Evolutionary conservation across 1,140 invertebrate species (phyloP).

Genomic region (Caenorhabditis tropicalis): DNA sequence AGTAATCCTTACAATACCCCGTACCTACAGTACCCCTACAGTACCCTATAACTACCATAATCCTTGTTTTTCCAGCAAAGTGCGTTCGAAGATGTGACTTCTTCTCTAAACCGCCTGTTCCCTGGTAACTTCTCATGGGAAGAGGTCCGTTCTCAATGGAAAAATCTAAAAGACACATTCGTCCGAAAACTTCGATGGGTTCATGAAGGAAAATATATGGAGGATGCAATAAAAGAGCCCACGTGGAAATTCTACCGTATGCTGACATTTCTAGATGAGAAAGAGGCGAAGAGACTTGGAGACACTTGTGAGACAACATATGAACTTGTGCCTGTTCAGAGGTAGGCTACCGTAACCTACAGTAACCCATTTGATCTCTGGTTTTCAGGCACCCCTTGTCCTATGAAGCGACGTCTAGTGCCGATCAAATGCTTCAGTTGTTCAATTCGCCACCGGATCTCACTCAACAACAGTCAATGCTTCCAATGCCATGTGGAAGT

Average conservation of each 20-base stretch:
- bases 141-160: conserved; percentile 52
- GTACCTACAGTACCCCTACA: not conserved
- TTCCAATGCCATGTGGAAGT: not conserved
- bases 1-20: not conserved
- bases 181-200: conserved; percentile 51
- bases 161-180: conserved; percentile 56
- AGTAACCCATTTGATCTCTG: no score
- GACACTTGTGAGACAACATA: not conserved
- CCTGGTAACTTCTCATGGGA: conserved; percentile 36
- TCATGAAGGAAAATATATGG: conserved; percentile 51
- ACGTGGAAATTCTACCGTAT: conserved; percentile 54
- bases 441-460: not conserved
- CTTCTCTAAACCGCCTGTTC: not conserved
- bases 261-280: conserved; percentile 48
- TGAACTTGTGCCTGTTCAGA: not conserved
- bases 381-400: not conserved
- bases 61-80: not conserved
- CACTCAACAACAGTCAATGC: not conserved
- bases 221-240: conserved; percentile 44
- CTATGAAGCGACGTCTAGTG: not conserved
- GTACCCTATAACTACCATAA: no score
- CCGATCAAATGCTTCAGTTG: not conserved
- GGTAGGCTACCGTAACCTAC: no score
- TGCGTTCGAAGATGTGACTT: conserved; percentile 13
- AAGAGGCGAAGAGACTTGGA: conserved; percentile 1